phyloP scores from a whole-genome alignment of 2,113 vertebrate genomes.

The Aptenodytes forsteri region DNA sequence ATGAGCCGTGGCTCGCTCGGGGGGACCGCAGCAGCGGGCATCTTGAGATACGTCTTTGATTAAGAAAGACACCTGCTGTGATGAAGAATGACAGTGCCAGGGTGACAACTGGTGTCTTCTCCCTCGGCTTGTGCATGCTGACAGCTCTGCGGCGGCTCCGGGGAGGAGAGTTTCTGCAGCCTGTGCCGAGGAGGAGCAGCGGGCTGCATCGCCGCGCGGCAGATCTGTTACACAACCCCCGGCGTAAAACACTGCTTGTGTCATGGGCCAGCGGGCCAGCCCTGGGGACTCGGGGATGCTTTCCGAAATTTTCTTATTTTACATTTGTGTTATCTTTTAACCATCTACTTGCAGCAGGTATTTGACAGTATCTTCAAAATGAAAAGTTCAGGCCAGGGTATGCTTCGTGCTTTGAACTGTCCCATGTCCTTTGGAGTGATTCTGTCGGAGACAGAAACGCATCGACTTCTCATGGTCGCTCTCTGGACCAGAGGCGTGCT shows the following conservation, averaged over 20 bases:
- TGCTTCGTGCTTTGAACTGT: background rate
- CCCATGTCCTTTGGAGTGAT: background rate
- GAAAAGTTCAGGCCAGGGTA: accelerated
- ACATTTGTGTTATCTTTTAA: accelerated
- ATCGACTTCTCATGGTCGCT: accelerated
- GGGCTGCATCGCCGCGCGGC: background rate
- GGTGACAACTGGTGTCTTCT: background rate
- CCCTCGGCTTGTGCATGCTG: background rate
- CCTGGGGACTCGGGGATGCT: background rate
- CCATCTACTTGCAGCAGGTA: background rate
- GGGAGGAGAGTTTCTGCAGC: background rate
- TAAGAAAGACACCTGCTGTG: slow-evolving; percentile 47
- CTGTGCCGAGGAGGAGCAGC: background rate
- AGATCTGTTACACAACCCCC: background rate
- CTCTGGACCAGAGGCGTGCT: background rate
- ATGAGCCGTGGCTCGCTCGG: background rate
- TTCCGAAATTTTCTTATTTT: accelerated
- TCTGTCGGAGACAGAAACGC: accelerated
- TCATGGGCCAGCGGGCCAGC: background rate
- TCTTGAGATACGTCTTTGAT: slow-evolving; percentile 36
- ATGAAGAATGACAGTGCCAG: background rate
- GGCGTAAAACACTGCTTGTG: background rate
- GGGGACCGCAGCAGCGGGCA: background rate
- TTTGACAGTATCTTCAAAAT: background rate
- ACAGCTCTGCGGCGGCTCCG: background rate